These are phyloP conservation scores for Luscinia megarhynchos DNA, from an alignment of 2,797 vertebrate species.

Conservation along the genomic window DNA sequence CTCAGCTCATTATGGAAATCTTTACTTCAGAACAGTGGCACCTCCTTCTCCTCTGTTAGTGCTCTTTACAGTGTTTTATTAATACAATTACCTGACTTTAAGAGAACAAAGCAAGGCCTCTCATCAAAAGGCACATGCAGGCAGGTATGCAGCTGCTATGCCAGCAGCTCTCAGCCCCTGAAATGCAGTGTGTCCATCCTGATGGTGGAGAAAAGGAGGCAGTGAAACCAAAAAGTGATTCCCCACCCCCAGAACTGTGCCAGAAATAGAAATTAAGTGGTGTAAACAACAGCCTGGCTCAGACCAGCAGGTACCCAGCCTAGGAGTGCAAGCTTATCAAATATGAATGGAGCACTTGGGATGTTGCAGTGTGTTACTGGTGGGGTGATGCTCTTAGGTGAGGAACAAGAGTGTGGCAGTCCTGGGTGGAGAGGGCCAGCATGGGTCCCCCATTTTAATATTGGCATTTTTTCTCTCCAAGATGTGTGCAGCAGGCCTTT, in stretches of 20 bases:
- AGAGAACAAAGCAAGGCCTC: conserved; percentile 17
- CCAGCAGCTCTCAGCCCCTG: neutral
- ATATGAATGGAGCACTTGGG: neutral
- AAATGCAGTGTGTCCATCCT: neutral
- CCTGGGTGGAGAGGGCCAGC: neutral
- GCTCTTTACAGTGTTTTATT: conserved; percentile 63
- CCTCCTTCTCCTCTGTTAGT: conserved; percentile 30
- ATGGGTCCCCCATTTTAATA: neutral
- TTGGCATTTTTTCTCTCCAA: neutral
- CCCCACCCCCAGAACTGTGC: neutral
- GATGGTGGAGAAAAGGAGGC: neutral
- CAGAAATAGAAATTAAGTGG: conserved; percentile 12
- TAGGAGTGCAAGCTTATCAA: neutral
- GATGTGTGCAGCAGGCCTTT: neutral
- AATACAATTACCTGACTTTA: conserved; percentile 50
- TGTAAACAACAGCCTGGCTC: neutral
- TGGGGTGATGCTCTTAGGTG: neutral
- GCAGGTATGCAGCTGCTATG: neutral
- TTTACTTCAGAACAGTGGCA: neutral
- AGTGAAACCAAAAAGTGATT: neutral
- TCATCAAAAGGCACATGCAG: neutral
- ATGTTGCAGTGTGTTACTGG: fast-evolving
- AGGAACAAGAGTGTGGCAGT: neutral
- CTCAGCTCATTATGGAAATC: conserved; percentile 32
- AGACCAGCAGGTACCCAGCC: neutral